Evolutionary conservation across 2,888 invertebrate genomes (phyloP).

Genomic region (Archips xylosteana): DNA sequence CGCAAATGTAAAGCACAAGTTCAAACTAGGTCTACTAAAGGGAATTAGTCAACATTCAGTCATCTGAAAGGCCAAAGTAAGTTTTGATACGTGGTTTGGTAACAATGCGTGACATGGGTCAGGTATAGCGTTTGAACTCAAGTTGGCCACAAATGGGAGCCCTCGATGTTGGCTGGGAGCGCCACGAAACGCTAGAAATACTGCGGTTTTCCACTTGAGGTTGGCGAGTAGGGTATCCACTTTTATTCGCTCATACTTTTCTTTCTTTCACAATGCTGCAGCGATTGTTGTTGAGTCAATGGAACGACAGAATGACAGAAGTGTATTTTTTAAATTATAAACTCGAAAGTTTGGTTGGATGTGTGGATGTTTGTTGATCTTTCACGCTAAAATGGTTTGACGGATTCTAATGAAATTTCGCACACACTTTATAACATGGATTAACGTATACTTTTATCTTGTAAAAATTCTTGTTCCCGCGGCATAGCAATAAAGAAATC

Average conservation of each 20-base stretch:
- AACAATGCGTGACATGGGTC: slow-evolving; percentile 34
- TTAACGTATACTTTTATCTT: too few species aligned
- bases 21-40: slow-evolving; percentile 14
- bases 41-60: neutral
- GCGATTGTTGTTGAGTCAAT: neutral
- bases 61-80: slow-evolving; percentile 16
- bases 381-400: too few species aligned
- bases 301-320: neutral
- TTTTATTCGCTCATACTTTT: neutral
- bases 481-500: too few species aligned
- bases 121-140: neutral
- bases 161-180: neutral
- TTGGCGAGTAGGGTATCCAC: neutral
- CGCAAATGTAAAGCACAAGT: neutral
- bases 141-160: neutral
- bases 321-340: neutral
- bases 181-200: slow-evolving; percentile 10
- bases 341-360: too few species aligned
- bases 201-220: slow-evolving; percentile 23
- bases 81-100: slow-evolving; percentile 27
- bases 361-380: too few species aligned
- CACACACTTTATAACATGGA: too few species aligned
- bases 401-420: too few species aligned
- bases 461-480: too few species aligned
- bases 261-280: neutral